Percentiles rank a stretch among this genome's conserved stretches.
Conservation (phyloP, 2,888 invertebrate genomes). For the Synanthedon andrenaeformis region DNA sequence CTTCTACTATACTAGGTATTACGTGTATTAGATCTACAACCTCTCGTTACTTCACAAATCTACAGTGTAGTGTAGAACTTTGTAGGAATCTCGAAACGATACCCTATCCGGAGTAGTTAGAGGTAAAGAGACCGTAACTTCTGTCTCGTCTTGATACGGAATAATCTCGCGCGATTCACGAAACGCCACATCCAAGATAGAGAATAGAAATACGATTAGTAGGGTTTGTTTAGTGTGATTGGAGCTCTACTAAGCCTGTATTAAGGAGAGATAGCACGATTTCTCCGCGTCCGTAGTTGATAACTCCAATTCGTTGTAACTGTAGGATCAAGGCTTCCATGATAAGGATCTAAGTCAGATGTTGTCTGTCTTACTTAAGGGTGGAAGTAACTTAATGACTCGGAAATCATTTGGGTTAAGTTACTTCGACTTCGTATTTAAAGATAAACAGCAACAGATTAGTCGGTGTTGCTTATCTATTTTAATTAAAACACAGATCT, state of each 20-base stretch:
- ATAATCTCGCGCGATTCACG: constrained; percentile 48
- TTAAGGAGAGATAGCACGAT: constrained; percentile 64
- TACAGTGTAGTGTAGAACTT: not conserved
- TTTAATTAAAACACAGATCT: constrained; percentile 16
- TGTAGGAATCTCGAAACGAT: constrained; percentile 8
- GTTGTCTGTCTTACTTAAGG: constrained; percentile 69
- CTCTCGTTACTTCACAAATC: not conserved
- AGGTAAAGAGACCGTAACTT: constrained; percentile 59
- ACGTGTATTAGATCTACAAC: not conserved
- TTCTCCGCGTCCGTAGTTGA: constrained; percentile 62
- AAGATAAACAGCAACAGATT: constrained; percentile 65
- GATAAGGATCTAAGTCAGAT: constrained; percentile 66
- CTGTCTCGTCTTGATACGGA: constrained; percentile 45
- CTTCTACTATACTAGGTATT: no score
- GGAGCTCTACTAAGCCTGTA: constrained; percentile 55
- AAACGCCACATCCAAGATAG: constrained; percentile 51
- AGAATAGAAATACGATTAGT: constrained; percentile 64
- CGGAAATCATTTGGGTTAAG: constrained; percentile 68
- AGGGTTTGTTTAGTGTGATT: constrained; percentile 68
- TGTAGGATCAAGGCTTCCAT: constrained; percentile 50
- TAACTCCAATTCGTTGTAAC: constrained; percentile 59
- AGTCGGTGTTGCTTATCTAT: constrained; percentile 44
- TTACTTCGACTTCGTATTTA: constrained; percentile 57
- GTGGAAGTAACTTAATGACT: constrained; percentile 63
- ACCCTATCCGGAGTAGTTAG: constrained; percentile 42